Conservation (phyloP, 2,888 invertebrate genomes). For the Nomada fabriciana region DNA sequence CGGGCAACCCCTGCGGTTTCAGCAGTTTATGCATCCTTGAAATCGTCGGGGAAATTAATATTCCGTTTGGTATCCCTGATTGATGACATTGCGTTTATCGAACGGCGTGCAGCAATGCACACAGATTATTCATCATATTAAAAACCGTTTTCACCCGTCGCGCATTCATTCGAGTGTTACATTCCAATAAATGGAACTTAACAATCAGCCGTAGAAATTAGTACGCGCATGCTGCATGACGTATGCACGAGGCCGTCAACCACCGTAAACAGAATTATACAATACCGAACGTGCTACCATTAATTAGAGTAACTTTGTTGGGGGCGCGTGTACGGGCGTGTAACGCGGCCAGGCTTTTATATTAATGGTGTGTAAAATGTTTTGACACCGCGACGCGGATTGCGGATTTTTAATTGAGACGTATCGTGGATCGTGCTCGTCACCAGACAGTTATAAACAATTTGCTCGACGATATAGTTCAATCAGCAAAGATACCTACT, state of each 20-base stretch:
- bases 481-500: conserved; percentile 12
- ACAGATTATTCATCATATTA: conserved; percentile 70
- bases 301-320: conserved; percentile 73
- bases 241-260: conserved; percentile 39
- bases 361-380: conserved; percentile 67
- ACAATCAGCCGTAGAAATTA: conserved; percentile 73
- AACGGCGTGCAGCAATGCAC: conserved; percentile 45
- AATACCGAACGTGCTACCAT: conserved; percentile 70
- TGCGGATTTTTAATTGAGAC: conserved; percentile 69
- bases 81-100: conserved; percentile 67
- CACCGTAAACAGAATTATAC: conserved; percentile 73
- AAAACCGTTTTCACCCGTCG: conserved; percentile 68
- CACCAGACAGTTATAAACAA: conserved; percentile 38
- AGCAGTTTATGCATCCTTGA: conserved; percentile 37
- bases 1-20: neutral
- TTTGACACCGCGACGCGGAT: conserved; percentile 61
- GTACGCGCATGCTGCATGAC: conserved; percentile 47
- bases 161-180: conserved; percentile 69
- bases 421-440: conserved; percentile 36
- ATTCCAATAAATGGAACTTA: conserved; percentile 74
- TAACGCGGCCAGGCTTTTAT: conserved; percentile 63
- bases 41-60: conserved; percentile 60
- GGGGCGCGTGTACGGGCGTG: conserved; percentile 35
- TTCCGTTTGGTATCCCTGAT: conserved; percentile 62
- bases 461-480: conserved; percentile 33